A percentile compares a stretch with the other conserved stretches of the same genome.
Conservation (phyloP, 2,888 invertebrate genomes). For the Epiperipatus broadwayi region DNA sequence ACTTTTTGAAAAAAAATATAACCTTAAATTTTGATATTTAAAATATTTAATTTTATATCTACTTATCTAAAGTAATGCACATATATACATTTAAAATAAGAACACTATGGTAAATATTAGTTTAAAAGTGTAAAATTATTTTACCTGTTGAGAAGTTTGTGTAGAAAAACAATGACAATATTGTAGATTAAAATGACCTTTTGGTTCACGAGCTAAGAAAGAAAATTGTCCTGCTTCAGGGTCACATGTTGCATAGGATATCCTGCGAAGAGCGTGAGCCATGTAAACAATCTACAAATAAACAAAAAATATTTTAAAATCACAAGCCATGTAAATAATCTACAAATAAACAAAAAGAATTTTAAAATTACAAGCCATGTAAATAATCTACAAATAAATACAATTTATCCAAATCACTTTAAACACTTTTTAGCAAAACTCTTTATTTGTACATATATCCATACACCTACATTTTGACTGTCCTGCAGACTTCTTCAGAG, state of each 20-base stretch:
- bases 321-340: not conserved
- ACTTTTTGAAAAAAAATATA: too few species aligned
- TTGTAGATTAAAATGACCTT: constrained; percentile 45
- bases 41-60: too few species aligned
- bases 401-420: too few species aligned
- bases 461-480: too few species aligned
- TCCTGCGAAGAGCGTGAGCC: constrained; percentile 62
- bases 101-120: too few species aligned
- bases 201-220: constrained; percentile 51
- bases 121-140: too few species aligned
- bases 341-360: not conserved
- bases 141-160: constrained; percentile 53
- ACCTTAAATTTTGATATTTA: too few species aligned
- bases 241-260: constrained; percentile 69
- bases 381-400: constrained; percentile 9
- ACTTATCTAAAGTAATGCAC: too few species aligned
- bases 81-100: too few species aligned
- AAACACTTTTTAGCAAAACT: too few species aligned
- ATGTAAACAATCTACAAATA: constrained; percentile 51
- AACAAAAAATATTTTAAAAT: constrained; percentile 15
- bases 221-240: constrained; percentile 56
- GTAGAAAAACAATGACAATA: constrained; percentile 65
- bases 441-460: too few species aligned
- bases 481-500: too few species aligned
- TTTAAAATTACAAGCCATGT: not conserved